phyloP scores from a whole-genome alignment of 2,113 vertebrate genomes.

The Chloropsis cyanopogon region DNA sequence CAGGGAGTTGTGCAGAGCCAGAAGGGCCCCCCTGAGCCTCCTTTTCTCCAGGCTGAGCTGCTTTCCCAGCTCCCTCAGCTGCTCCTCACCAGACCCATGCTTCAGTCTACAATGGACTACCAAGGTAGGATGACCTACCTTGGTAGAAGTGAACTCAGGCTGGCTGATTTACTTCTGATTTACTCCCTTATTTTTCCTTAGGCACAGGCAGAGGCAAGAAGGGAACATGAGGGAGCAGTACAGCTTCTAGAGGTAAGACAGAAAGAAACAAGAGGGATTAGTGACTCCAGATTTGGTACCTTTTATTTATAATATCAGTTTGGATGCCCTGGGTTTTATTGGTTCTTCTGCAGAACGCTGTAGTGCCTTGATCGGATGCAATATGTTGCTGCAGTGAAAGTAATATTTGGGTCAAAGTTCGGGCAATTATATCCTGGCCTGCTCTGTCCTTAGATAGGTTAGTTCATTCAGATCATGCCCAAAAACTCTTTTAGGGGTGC shows the following conservation, averaged over 20 bases:
- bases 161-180: not conserved
- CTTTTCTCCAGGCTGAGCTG: not conserved
- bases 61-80: not conserved
- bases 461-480: not conserved
- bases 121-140: not conserved
- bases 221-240: conserved; percentile 94
- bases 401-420: not conserved
- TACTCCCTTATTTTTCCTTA: conserved; percentile 40
- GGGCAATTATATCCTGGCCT: not conserved
- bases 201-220: conserved; percentile 94
- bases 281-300: not conserved
- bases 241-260: conserved; percentile 94
- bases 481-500: not conserved
- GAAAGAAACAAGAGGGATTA: not conserved
- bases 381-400: not conserved
- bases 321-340: not conserved
- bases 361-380: fast-evolving
- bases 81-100: not conserved
- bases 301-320: not conserved
- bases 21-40: not conserved
- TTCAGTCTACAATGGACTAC: not conserved
- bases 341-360: not conserved
- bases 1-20: not conserved
- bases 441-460: not conserved
- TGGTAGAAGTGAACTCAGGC: not conserved